Percentiles rank a stretch among this genome's conserved stretches.
Conservation (phyloP, 2,797 vertebrate genomes). For the Propithecus perrieri region DNA sequence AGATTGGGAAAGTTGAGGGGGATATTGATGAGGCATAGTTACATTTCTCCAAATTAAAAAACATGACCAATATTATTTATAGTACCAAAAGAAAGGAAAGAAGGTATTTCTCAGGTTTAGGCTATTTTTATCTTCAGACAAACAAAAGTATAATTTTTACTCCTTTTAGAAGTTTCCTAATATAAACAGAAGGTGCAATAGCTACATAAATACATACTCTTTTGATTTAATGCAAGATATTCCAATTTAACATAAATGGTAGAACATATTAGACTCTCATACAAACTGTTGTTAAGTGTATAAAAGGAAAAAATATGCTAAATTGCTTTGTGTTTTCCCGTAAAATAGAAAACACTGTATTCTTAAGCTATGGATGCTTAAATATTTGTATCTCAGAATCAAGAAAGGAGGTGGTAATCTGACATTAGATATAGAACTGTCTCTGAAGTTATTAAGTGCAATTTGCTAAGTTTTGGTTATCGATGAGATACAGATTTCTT, state of each 20-base stretch:
- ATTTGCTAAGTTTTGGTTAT: not conserved
- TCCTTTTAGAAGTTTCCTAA: constrained; percentile 2
- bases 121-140: constrained; percentile 41
- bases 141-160: not conserved
- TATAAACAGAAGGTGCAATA: not conserved
- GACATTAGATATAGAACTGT: not conserved
- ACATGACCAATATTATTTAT: not conserved
- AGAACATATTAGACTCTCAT: not conserved
- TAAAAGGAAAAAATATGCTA: not conserved
- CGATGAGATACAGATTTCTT: not conserved
- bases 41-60: not conserved
- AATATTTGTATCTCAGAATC: not conserved
- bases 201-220: not conserved
- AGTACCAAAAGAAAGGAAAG: not conserved
- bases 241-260: not conserved
- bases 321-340: not conserved
- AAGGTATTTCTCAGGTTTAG: not conserved
- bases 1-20: not conserved
- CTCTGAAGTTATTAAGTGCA: not conserved
- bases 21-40: not conserved
- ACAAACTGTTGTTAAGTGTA: not conserved
- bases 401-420: not conserved
- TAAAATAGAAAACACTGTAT: constrained; percentile 6
- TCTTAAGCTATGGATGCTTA: not conserved
- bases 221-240: constrained; percentile 43